A percentile compares a stretch with the other conserved stretches of the same genome.
phyloP scores from a whole-genome alignment of 2,113 vertebrate genomes.

The Columbina picui region DNA sequence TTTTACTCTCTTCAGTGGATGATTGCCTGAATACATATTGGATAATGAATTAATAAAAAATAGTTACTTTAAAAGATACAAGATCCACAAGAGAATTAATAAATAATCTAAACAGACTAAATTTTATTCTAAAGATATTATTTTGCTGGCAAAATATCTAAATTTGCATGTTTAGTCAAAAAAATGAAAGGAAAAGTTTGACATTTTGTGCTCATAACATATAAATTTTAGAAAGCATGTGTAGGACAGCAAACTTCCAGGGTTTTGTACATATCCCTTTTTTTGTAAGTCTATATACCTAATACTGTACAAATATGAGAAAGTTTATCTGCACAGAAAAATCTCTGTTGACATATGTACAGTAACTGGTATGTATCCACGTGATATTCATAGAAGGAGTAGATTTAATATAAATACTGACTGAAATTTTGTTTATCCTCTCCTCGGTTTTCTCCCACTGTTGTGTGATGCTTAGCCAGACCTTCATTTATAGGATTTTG shows the following conservation, averaged over 20 bases:
- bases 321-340: background rate
- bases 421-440: background rate
- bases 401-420: background rate
- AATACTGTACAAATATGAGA: background rate
- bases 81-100: background rate
- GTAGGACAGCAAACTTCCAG: background rate
- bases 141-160: background rate
- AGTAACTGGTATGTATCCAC: background rate
- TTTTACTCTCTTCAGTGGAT: background rate
- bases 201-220: background rate
- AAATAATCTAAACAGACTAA: background rate
- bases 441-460: background rate
- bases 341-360: fast-evolving
- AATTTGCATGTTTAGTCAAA: background rate
- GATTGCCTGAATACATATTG: background rate
- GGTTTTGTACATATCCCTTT: background rate
- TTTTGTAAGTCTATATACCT: background rate
- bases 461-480: background rate
- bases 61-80: background rate
- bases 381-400: background rate
- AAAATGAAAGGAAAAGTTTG: background rate
- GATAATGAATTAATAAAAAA: background rate
- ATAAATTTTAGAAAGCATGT: background rate
- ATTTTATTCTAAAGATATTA: background rate
- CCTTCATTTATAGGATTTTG: background rate